Percentiles rank a stretch among this genome's conserved stretches.
phyloP scores from a whole-genome alignment of 2,113 vertebrate genomes.

The Strigops habroptila region DNA sequence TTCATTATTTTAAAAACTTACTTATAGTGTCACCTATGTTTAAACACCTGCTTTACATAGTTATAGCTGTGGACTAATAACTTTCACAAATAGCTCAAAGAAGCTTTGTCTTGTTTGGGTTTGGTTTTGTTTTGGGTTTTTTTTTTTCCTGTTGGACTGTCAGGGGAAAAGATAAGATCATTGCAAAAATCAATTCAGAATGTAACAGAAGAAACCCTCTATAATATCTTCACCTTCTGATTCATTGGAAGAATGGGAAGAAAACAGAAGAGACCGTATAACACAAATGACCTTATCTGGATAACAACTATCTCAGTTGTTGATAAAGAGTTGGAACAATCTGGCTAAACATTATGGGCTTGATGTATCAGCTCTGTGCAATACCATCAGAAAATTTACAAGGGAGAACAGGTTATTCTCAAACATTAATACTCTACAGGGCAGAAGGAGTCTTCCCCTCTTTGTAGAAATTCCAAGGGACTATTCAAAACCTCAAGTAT shows the following conservation, averaged over 20 bases:
- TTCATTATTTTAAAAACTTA: not conserved
- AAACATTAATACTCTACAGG: not conserved
- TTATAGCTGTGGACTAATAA: not conserved
- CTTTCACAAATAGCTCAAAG: not conserved
- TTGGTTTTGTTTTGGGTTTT: not conserved
- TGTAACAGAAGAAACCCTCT: not conserved
- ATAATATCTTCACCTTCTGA: not conserved
- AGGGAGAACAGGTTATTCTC: not conserved
- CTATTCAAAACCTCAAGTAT: not conserved
- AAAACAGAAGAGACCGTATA: not conserved
- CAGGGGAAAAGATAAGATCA: not conserved
- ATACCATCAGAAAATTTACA: not conserved
- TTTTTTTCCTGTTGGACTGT: not conserved
- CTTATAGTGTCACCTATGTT: not conserved
- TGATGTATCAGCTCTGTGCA: not conserved
- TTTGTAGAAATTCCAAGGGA: not conserved
- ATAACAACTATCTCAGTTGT: not conserved
- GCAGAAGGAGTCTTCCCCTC: not conserved
- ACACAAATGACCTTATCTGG: not conserved
- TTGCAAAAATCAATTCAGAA: not conserved
- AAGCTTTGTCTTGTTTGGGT: not conserved
- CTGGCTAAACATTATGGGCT: not conserved
- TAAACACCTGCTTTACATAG: not conserved
- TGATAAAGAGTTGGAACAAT: not conserved
- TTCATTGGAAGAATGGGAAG: not conserved